Evolutionary conservation across 2,888 invertebrate species (phyloP).

Genomic region (Coenonympha arcania): DNA sequence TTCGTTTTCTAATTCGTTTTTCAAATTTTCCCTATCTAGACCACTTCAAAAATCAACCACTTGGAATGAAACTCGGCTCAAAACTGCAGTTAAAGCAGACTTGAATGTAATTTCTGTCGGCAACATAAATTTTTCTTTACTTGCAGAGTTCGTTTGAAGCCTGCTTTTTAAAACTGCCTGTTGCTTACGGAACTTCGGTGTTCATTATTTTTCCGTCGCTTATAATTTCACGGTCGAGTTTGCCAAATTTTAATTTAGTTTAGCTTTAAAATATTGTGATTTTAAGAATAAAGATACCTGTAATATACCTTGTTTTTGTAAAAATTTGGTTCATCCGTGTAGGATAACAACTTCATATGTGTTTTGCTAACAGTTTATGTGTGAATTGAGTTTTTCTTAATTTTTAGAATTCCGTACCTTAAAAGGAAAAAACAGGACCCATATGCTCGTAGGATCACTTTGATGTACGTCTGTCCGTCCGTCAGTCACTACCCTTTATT

Average conservation of each 20-base stretch:
- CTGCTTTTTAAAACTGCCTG: conserved; percentile 19
- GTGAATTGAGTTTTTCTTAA: no score
- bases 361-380: no score
- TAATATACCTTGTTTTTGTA: no score
- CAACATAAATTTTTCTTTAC: conserved; percentile 16
- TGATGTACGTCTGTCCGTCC: no score
- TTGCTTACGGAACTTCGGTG: conserved; percentile 17
- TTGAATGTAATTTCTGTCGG: conserved; percentile 14
- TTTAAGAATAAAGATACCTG: no score
- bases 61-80: conserved; percentile 9
- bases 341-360: no score
- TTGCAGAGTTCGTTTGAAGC: conserved; percentile 16
- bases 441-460: no score
- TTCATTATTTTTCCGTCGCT: conserved; percentile 16
- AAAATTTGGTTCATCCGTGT: neutral
- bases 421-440: no score
- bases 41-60: conserved; percentile 3
- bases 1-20: neutral
- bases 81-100: conserved; percentile 11
- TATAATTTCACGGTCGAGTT: conserved; percentile 19
- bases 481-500: no score
- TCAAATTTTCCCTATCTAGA: neutral
- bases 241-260: conserved; percentile 19
- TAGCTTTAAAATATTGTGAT: conserved; percentile 5
- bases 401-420: no score